These are phyloP conservation scores for Phoxinus dragarum DNA, from an alignment of 2,797 vertebrate species.

Conservation along the genomic window DNA sequence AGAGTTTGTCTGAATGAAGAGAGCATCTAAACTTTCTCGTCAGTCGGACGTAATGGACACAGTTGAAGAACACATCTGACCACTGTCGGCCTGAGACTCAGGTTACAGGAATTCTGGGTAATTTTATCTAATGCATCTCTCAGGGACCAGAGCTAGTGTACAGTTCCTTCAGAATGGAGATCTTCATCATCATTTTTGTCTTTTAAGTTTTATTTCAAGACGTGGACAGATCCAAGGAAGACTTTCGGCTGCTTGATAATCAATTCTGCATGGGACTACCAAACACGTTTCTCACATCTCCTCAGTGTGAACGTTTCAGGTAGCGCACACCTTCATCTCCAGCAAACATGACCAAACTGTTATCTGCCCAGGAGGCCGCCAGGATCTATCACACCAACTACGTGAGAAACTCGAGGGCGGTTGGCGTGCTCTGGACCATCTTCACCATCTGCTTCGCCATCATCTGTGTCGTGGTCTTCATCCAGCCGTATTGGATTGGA, in stretches of 20 bases:
- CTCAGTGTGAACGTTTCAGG: neutral
- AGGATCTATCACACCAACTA: constrained; percentile 98
- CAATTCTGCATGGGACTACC: neutral
- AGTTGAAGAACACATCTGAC: neutral
- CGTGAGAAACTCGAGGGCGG: constrained; percentile 90
- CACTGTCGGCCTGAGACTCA: neutral
- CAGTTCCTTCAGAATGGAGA: neutral
- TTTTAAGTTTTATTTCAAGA: neutral
- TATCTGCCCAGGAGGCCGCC: constrained; percentile 93
- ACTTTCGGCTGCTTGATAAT: neutral
- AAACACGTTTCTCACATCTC: neutral
- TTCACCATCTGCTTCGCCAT: constrained; percentile 95
- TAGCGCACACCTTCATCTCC: neutral
- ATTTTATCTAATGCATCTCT: neutral
- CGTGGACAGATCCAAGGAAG: neutral
- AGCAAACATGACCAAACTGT: constrained; percentile 78
- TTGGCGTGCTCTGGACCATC: constrained; percentile 94
- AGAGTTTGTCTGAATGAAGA: constrained; percentile 11
- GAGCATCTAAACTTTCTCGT: constrained; percentile 7
- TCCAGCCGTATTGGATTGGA: constrained; percentile 98
- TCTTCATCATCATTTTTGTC: neutral
- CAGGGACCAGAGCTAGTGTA: neutral
- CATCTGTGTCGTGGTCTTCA: constrained; percentile 92
- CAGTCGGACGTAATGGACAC: neutral
- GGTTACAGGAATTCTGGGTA: neutral